Conservation (phyloP, 1,140 invertebrate species). For the Diprion similis region DNA sequence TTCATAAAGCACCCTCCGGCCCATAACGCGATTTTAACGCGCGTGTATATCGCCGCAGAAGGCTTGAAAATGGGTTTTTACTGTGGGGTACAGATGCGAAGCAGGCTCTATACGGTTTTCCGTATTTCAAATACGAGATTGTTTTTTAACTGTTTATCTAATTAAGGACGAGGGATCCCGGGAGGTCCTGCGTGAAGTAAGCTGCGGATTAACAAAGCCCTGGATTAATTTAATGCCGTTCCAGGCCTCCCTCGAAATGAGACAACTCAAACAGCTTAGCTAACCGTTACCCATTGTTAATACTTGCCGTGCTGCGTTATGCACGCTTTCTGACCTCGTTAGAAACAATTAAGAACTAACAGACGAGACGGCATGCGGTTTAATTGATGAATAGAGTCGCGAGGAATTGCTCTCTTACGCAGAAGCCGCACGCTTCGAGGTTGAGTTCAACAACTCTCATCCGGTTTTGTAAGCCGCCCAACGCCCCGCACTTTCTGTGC, state of each 20-base stretch:
- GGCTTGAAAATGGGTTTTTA: no score
- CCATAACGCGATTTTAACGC: no score
- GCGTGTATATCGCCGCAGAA: no score
- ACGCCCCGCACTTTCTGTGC: slow-evolving; percentile 1
- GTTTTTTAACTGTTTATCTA: no score
- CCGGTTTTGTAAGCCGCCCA: background rate
- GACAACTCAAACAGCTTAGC: background rate
- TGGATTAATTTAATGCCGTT: background rate
- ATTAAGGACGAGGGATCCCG: background rate
- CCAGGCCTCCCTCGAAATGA: background rate
- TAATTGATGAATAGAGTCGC: slow-evolving; percentile 37
- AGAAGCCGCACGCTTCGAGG: slow-evolving; percentile 1
- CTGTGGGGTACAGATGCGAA: no score
- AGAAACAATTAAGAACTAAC: slow-evolving; percentile 48
- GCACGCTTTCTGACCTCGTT: slow-evolving; percentile 33
- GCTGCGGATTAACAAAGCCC: background rate
- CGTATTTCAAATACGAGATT: no score
- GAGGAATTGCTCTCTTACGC: background rate
- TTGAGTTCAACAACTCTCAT: slow-evolving; percentile 7
- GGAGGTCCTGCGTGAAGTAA: background rate
- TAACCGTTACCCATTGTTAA: slow-evolving; percentile 10
- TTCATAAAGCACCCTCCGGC: no score
- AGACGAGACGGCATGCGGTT: slow-evolving; percentile 32
- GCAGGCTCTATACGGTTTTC: no score
- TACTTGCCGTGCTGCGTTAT: background rate